Conservation (phyloP, 2,797 vertebrate genomes). For the Hybognathus amarus region DNA sequence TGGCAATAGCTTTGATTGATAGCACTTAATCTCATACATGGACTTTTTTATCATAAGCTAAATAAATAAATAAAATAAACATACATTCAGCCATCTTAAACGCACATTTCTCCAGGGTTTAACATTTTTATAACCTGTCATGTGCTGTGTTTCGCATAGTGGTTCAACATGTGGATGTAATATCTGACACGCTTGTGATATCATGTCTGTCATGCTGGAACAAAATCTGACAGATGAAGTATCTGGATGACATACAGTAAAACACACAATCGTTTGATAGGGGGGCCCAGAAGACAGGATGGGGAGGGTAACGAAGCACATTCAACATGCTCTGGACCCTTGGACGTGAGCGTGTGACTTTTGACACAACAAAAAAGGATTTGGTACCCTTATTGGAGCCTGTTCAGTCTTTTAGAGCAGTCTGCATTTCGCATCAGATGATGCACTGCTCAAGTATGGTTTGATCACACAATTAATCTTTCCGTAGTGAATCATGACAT, state of each 20-base stretch:
- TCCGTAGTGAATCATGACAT: neutral
- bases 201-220: slow-evolving; percentile 55
- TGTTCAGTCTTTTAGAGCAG: slow-evolving; percentile 6
- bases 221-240: slow-evolving; percentile 51
- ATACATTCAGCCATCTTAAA: slow-evolving; percentile 28
- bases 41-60: neutral
- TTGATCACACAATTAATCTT: neutral
- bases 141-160: slow-evolving; percentile 37
- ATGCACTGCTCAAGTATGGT: slow-evolving; percentile 9
- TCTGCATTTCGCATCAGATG: slow-evolving; percentile 37
- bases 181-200: slow-evolving; percentile 50
- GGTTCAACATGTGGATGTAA: slow-evolving; percentile 40
- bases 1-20: slow-evolving; percentile 24
- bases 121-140: slow-evolving; percentile 41
- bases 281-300: slow-evolving; percentile 29
- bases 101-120: slow-evolving; percentile 8
- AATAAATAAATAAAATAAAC: slow-evolving; percentile 28
- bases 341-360: slow-evolving; percentile 41
- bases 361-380: slow-evolving; percentile 22
- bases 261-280: slow-evolving; percentile 46
- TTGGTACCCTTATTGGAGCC: neutral
- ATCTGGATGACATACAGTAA: slow-evolving; percentile 59
- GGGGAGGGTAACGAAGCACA: slow-evolving; percentile 21
- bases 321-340: slow-evolving; percentile 33
- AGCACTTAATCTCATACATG: slow-evolving; percentile 6